Base-by-base conservation (phyloP, 2,888 invertebrate species). In the Campaea margaritaria region DNA sequence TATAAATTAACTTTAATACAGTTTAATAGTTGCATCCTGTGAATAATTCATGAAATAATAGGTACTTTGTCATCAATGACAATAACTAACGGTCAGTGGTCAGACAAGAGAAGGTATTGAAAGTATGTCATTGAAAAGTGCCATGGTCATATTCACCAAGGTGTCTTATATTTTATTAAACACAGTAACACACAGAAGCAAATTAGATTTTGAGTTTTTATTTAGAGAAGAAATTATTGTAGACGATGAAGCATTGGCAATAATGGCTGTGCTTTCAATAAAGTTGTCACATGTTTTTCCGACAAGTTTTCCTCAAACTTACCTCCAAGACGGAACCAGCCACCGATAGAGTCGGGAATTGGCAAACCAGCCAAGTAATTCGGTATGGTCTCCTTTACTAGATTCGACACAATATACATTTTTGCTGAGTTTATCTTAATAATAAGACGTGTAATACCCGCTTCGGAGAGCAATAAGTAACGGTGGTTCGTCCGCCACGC, bases 241-340 rank as follows among this genome's bases (percentile, higher is more conserved):
- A 31, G 31, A 31, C 9, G 31, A 9, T 31, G 8, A 21, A 21
- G 21, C 5, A 31, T 31, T 9, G 31, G 31, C 1, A 10, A 31
- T 31, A 7, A 31, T 31, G 9, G 21, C n/a, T 21, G 21, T 21
- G 21, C 21, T 21, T 3, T 21, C 21, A 21, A 21, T 3, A 5
- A 21, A 21, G 21, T 21, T 5, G 21, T 2, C 31, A 31, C 31
- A 31, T 36, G n/a, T n/a, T 60, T 45, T 43, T 41, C 28, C 9
- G 12, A 27, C 13, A 49, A 48, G 44, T 59, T 58, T 58, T 64
- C 49, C 55, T 49, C 16, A 44, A 44, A 43, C 81, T 83, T 76
- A 97, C 98, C 93, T 89, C 97, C 96, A 68, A 98, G 93, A 76
- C 94, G 94, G 86, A 97, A 97, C 96, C 97, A 96, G 81, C 98